Evolutionary conservation across 2,888 invertebrate genomes (phyloP), one percentile per base, ranked within the genome.

Genomic region (Drosophila niveifrons): DNA sequence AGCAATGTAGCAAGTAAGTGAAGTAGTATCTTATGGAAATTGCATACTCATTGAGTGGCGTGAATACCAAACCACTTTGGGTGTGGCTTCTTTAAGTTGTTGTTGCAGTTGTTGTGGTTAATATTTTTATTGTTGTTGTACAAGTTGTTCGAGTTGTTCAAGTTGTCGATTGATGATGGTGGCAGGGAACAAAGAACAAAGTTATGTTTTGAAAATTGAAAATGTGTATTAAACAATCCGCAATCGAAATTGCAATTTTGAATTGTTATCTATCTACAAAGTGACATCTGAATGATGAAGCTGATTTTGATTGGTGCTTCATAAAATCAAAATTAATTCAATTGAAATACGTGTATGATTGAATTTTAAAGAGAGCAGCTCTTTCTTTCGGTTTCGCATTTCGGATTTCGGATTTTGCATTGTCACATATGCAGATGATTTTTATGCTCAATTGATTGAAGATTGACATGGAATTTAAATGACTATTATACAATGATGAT

Each of bases 1-100:
- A 70, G 28, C 39, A 59, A 56, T 55, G 47, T 63, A 51, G 50
- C 41, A 29, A 51, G 43, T 62, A 66, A 70, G 43, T 28, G 39
- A 52, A 36, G n/a, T 11, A 44, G 66, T 56, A 52, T 58, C 23
- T 63, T 53, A 77, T 57, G 64, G 44, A 75, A 80, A 69, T 87
- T 87, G 91, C 92, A 90, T 91, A 91, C 91, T 91, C 91, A 91
- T 91, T 91, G 82, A 91, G 92, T 88, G 91, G 91, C 81, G 91
- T 89, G 78, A 91, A 90, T 80, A 91, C 91, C 91, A 91, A 86
- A 90, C 92, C 92, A 89, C 91, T 91, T 86, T 90, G 85, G 85
- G 81, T 82, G 88, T 82, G 79, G 78, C 89, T 88, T 72, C 76
- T 76, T 66, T 43, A 52, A 61, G 58, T 74, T 61, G 82, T 69